Conservation (phyloP, 2,888 invertebrate genomes). For the Meloe dianella region DNA sequence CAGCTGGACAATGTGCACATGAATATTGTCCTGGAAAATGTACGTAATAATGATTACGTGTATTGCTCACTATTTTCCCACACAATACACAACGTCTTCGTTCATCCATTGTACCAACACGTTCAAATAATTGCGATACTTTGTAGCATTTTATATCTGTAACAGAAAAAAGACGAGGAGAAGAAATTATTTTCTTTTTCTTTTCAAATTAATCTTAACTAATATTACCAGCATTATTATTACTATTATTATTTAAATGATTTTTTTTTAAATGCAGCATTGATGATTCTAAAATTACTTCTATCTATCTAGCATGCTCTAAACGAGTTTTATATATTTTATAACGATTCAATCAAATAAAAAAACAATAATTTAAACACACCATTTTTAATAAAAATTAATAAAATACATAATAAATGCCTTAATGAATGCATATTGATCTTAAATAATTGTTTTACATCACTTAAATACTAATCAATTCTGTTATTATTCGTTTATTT, state of each 20-base stretch:
- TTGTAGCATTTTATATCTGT: constrained; percentile 64
- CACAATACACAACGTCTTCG: constrained; percentile 65
- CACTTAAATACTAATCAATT: constrained; percentile 55
- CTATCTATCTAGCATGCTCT: constrained; percentile 41
- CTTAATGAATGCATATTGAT: constrained; percentile 63
- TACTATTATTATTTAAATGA: constrained; percentile 24
- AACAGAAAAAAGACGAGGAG: constrained; percentile 50
- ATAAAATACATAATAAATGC: constrained; percentile 72
- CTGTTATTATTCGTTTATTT: constrained; percentile 56
- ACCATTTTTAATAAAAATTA: constrained; percentile 77
- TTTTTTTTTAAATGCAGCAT: constrained; percentile 29
- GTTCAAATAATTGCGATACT: constrained; percentile 67
- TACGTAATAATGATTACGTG: constrained; percentile 68
- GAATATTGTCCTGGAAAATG: constrained; percentile 67
- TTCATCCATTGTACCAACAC: constrained; percentile 65
- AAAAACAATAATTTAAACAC: constrained; percentile 62
- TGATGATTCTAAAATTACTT: background rate
- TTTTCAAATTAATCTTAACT: no score
- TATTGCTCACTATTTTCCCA: constrained; percentile 68
- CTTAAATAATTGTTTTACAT: constrained; percentile 37
- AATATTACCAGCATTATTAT: no score
- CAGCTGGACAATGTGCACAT: constrained; percentile 65
- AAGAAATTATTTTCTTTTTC: background rate
- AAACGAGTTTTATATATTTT: constrained; percentile 19
- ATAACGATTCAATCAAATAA: constrained; percentile 29